These are phyloP conservation scores for Tribolium freemani DNA, from an alignment of 2,888 invertebrate species.

Conservation along the genomic window DNA sequence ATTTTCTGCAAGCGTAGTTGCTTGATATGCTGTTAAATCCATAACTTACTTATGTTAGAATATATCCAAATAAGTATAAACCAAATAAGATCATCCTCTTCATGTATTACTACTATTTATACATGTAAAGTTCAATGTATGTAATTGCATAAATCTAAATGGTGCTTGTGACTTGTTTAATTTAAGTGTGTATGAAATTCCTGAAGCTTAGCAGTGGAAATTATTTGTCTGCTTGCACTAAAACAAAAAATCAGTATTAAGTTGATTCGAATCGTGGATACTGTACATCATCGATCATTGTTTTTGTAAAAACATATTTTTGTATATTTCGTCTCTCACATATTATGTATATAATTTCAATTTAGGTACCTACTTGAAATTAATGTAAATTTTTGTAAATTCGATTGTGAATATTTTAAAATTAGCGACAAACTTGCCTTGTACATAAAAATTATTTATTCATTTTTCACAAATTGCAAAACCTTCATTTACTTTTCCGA, in stretches of 20 bases:
- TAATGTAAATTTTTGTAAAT: conserved; percentile 60
- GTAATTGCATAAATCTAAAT: conserved; percentile 58
- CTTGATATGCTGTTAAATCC: conserved; percentile 47
- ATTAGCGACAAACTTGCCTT: conserved; percentile 55
- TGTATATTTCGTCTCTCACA: conserved; percentile 56
- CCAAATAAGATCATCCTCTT: conserved; percentile 59
- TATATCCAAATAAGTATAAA: conserved; percentile 60
- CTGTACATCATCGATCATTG: conserved; percentile 53
- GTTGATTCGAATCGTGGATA: conserved; percentile 56
- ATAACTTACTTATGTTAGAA: conserved; percentile 53
- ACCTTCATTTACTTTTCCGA: conserved; percentile 46
- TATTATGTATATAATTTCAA: conserved; percentile 51
- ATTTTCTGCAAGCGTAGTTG: conserved; percentile 38
- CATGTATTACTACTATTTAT: conserved; percentile 54
- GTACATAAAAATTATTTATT: conserved; percentile 54
- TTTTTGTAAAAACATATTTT: conserved; percentile 60
- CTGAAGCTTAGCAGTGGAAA: conserved; percentile 52
- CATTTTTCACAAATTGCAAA: conserved; percentile 37
- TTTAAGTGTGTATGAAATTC: conserved; percentile 51
- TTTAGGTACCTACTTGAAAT: conserved; percentile 54
- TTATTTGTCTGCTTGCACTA: conserved; percentile 55
- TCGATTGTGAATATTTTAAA: conserved; percentile 52
- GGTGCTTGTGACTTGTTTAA: conserved; percentile 61
- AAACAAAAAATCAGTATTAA: conserved; percentile 60
- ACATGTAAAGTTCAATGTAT: conserved; percentile 57